phyloP scores from a whole-genome alignment of 1,140 invertebrate genomes.

The Drosophila truncata region DNA sequence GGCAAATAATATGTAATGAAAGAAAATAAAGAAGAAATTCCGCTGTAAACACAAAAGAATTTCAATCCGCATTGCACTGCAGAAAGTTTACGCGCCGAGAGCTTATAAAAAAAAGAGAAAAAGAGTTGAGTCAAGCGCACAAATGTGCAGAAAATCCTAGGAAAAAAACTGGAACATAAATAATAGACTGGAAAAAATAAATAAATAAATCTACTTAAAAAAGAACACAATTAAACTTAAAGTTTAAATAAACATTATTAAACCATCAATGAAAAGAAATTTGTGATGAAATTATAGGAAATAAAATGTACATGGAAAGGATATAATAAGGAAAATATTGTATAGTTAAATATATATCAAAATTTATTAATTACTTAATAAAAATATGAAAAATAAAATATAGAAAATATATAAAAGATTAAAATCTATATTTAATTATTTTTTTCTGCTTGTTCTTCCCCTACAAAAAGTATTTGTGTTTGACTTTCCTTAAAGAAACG shows the following conservation, averaged over 20 bases:
- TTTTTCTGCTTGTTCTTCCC: background rate
- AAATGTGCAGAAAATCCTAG: slow-evolving; percentile 24
- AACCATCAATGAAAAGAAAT: background rate
- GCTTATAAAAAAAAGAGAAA: slow-evolving; percentile 15
- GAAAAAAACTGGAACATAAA: background rate
- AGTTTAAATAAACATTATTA: background rate
- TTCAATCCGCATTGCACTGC: slow-evolving; percentile 76
- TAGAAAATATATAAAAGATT: background rate
- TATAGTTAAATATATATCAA: too few relatives aligned
- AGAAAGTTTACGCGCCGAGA: slow-evolving; percentile 56
- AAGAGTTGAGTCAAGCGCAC: slow-evolving; percentile 37
- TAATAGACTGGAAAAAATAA: slow-evolving; percentile 1
- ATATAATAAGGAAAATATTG: too few relatives aligned
- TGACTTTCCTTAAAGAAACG: background rate
- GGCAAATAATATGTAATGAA: slow-evolving; percentile 31
- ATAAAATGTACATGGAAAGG: too few relatives aligned
- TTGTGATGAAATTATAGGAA: background rate
- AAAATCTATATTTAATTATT: too few relatives aligned
- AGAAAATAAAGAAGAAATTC: slow-evolving; percentile 62
- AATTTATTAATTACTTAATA: background rate
- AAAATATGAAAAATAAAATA: background rate
- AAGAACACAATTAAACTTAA: background rate
- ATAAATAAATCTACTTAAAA: too few relatives aligned
- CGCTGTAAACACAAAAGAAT: slow-evolving; percentile 80
- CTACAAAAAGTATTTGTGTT: background rate